phyloP scores from a whole-genome alignment of 2,888 invertebrate genomes.

The Agrochola macilenta region DNA sequence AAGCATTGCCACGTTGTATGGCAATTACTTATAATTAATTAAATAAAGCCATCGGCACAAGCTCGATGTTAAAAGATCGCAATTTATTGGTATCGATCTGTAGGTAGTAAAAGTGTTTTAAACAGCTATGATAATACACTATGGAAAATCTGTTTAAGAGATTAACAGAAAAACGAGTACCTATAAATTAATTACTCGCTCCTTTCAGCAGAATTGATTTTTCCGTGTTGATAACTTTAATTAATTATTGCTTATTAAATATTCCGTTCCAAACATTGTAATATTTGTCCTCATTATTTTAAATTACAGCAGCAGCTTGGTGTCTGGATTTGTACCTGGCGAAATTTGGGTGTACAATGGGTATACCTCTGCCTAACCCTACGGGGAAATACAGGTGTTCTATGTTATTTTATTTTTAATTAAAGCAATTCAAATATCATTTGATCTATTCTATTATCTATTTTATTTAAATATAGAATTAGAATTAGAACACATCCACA shows the following conservation, averaged over 20 bases:
- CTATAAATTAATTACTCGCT: background rate
- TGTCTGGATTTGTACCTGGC: background rate
- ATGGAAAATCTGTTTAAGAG: background rate
- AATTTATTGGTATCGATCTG: background rate
- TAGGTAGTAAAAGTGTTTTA: background rate
- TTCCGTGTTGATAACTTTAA: slow-evolving; percentile 1
- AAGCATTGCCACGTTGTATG: background rate
- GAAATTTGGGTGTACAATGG: background rate
- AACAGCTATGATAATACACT: background rate
- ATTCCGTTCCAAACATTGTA: no score
- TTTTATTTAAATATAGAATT: no score
- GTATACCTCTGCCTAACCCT: no score
- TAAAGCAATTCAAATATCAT: background rate
- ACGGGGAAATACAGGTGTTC: no score
- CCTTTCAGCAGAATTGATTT: background rate
- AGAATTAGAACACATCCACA: no score
- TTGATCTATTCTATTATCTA: no score
- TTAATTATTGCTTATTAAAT: background rate
- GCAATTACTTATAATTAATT: background rate
- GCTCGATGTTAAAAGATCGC: background rate
- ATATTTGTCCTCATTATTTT: background rate
- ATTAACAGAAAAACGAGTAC: background rate
- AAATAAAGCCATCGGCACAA: background rate
- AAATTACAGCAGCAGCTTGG: background rate
- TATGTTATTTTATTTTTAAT: background rate